Conservation (phyloP, 2,888 invertebrate genomes). For the Apotomis turbidana region DNA sequence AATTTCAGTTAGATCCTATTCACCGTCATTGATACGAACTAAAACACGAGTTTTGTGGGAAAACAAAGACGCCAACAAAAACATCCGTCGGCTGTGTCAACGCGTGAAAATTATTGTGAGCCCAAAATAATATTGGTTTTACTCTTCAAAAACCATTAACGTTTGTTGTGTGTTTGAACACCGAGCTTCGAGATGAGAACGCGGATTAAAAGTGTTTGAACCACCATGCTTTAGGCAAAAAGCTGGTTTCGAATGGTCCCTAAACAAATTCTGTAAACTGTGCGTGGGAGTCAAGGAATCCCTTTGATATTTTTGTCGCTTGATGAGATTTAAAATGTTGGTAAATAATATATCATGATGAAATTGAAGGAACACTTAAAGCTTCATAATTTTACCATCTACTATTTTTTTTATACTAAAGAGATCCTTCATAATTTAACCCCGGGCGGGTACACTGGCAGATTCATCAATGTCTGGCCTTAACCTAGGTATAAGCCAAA, state of each 20-base stretch:
- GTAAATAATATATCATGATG: not conserved
- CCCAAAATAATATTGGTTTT: conserved; percentile 78
- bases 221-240: conserved; percentile 25
- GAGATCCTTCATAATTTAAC: too few relatives aligned
- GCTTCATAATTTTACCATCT: not conserved
- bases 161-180: conserved; percentile 72
- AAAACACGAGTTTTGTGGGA: conserved; percentile 51
- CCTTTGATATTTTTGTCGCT: conserved; percentile 21
- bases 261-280: conserved; percentile 37
- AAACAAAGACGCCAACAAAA: conserved; percentile 68
- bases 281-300: conserved; percentile 21
- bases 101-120: conserved; percentile 77
- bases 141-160: conserved; percentile 79
- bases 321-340: not conserved
- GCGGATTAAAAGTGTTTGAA: conserved; percentile 56
- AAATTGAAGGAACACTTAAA: not conserved
- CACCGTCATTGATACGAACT: not conserved
- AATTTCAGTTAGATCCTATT: not conserved
- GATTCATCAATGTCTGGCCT: too few relatives aligned
- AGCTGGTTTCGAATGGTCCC: conserved; percentile 25
- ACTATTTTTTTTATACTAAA: not conserved
- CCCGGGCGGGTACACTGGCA: too few relatives aligned
- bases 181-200: conserved; percentile 52
- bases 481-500: too few relatives aligned
- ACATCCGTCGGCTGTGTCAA: conserved; percentile 68